Conservation (phyloP, 2,888 invertebrate genomes). For the Neuroscelio doddi region DNA sequence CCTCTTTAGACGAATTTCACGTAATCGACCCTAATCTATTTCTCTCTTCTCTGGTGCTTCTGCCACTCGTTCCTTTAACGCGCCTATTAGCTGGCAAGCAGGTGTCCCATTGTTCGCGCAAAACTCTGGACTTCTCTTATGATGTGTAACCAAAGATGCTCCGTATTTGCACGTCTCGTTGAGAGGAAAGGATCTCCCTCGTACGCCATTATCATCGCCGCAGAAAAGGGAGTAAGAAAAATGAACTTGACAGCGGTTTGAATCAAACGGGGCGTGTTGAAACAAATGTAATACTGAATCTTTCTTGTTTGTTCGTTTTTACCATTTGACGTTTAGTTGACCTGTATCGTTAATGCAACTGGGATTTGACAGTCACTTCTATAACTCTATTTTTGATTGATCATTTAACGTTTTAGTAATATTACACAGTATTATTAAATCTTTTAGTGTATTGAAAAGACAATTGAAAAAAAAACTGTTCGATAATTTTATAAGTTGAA, state of each 20-base stretch:
- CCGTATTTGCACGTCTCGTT: constrained; percentile 11
- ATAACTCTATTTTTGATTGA: neutral
- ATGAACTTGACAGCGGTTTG: constrained; percentile 12
- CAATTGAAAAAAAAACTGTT: no score
- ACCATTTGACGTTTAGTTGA: constrained; percentile 6
- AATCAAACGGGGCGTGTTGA: constrained; percentile 15
- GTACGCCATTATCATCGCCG: constrained; percentile 15
- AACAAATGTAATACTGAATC: constrained; percentile 15
- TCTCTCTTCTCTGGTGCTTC: constrained; percentile 15
- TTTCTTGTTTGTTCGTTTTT: constrained; percentile 24
- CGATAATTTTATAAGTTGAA: no score
- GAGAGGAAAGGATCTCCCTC: neutral
- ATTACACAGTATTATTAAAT: no score
- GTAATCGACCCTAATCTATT: constrained; percentile 31
- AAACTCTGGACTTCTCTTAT: constrained; percentile 17
- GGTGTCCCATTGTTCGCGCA: constrained; percentile 38
- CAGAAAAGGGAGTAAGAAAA: constrained; percentile 7
- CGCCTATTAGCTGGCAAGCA: constrained; percentile 35
- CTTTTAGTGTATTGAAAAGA: no score
- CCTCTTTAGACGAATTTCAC: constrained; percentile 29
- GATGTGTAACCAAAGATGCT: constrained; percentile 13
- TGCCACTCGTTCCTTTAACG: constrained; percentile 11
- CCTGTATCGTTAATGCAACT: constrained; percentile 12
- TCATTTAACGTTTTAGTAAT: no score
- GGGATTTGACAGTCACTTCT: constrained; percentile 1